These are phyloP conservation scores for Heliconius eleuchia DNA, from an alignment of 1,140 invertebrate genomes.

Conservation along the genomic window DNA sequence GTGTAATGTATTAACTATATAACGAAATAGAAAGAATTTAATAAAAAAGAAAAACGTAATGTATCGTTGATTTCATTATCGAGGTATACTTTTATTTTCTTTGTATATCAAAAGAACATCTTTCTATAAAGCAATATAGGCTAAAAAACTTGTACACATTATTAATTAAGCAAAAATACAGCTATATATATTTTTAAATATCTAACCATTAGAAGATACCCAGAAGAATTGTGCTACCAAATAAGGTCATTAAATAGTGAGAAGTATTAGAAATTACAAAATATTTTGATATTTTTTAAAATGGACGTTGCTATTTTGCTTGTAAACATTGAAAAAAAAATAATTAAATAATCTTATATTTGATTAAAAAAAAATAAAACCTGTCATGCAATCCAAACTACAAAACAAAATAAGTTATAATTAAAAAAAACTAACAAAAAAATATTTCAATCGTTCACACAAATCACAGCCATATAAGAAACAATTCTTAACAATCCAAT, in stretches of 20 bases:
- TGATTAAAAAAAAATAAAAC: not conserved
- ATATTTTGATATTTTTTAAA: not conserved
- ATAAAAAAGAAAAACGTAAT: not conserved
- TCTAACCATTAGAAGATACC: not conserved
- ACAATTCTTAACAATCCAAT: not conserved
- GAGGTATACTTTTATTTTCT: too few relatives aligned
- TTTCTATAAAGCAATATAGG: not conserved
- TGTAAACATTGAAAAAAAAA: not conserved
- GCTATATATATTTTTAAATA: not conserved
- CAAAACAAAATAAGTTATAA: not conserved
- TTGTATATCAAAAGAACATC: not conserved
- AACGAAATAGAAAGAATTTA: not conserved
- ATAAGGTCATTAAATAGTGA: not conserved
- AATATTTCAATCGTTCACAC: not conserved
- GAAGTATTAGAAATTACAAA: not conserved
- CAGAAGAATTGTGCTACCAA: conserved; percentile 3
- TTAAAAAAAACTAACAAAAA: not conserved
- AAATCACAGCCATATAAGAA: not conserved
- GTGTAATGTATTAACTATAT: not conserved
- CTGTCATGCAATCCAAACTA: not conserved
- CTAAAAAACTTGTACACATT: not conserved
- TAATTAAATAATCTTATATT: not conserved
- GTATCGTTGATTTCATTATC: too few relatives aligned
- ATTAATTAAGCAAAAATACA: not conserved
- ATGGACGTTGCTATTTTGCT: too few relatives aligned